A percentile compares a stretch with the other conserved stretches of the same genome.
Conservation (phyloP, 2,888 invertebrate genomes). For the Hymenopus coronatus region DNA sequence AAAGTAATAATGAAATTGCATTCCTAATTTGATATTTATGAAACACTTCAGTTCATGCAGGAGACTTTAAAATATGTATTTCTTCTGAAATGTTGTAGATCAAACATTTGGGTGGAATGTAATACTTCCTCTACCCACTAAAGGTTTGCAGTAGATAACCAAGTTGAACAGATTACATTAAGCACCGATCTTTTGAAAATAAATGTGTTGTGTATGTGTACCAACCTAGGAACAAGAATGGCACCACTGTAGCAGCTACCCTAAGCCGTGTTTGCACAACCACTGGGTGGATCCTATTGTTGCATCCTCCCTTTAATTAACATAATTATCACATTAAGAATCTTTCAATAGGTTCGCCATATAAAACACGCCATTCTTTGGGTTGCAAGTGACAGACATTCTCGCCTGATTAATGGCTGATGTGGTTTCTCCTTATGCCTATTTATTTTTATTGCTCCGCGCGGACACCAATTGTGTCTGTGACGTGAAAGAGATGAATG, state of each 20-base stretch:
- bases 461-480: not conserved
- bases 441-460: not conserved
- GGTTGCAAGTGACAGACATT: not conserved
- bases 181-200: too few relatives aligned
- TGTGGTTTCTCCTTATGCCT: not conserved
- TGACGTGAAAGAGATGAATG: not conserved
- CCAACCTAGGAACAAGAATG: not conserved
- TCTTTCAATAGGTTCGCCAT: constrained; percentile 27
- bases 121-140: too few relatives aligned
- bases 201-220: too few relatives aligned
- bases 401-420: not conserved
- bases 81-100: too few relatives aligned
- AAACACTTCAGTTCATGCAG: too few relatives aligned
- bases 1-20: too few relatives aligned
- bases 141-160: too few relatives aligned
- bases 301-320: constrained; percentile 27
- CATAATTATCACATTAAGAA: constrained; percentile 35
- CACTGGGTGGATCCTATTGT: not conserved
- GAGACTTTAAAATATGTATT: too few relatives aligned
- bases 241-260: not conserved
- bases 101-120: too few relatives aligned
- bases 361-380: not conserved
- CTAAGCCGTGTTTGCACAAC: not conserved
- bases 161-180: too few relatives aligned
- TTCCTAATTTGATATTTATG: too few relatives aligned